A percentile compares a stretch with the other conserved stretches of the same genome.
Conservation (phyloP, 2,797 vertebrate genomes). For the Psittacula echo region DNA sequence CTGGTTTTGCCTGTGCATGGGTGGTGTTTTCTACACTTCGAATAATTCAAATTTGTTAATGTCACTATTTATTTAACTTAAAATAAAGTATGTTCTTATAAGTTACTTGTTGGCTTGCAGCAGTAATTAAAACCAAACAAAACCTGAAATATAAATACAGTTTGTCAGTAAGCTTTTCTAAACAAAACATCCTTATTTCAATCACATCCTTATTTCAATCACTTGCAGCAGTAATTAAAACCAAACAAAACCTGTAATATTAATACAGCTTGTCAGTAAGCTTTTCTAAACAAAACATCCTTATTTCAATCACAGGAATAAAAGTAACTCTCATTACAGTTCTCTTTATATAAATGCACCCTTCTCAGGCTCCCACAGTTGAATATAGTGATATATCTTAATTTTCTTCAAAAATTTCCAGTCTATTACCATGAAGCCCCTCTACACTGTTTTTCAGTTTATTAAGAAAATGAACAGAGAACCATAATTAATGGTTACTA, state of each 20-base stretch:
- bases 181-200: not conserved
- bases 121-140: constrained; percentile 12
- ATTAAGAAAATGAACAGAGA: not conserved
- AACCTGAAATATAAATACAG: not conserved
- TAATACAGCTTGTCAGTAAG: not conserved
- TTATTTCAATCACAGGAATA: not conserved
- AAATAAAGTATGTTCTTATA: constrained; percentile 62
- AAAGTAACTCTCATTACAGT: not conserved
- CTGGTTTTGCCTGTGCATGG: constrained; percentile 35
- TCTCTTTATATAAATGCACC: not conserved
- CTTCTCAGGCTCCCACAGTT: not conserved
- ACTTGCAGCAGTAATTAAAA: constrained; percentile 34
- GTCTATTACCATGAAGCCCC: not conserved
- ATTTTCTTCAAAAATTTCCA: not conserved
- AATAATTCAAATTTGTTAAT: constrained; percentile 34
- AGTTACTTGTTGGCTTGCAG: constrained; percentile 27
- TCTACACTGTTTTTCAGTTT: not conserved
- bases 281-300: not conserved
- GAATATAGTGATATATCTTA: not conserved
- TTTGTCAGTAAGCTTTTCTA: not conserved
- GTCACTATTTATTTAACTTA: constrained; percentile 58
- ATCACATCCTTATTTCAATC: not conserved
- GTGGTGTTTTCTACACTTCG: constrained; percentile 57
- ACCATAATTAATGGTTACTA: not conserved
- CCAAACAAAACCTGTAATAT: not conserved